Evolutionary conservation across 2,888 invertebrate genomes (phyloP).

Genomic region (Nemapogon koenigi): DNA sequence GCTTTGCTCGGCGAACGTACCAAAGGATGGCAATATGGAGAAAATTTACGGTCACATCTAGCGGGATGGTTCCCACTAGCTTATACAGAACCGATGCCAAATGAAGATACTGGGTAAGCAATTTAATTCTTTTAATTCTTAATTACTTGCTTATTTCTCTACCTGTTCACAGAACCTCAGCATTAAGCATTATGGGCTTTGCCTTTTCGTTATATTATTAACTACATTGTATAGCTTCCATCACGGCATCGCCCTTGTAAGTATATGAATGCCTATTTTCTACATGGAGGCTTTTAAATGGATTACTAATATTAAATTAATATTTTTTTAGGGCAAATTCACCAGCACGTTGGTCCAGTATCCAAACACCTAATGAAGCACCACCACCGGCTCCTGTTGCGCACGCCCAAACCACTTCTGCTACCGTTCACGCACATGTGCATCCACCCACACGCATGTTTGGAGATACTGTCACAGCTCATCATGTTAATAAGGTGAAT

Average conservation of each 20-base stretch:
- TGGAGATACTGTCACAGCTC: slow-evolving; percentile 69
- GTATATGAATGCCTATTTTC: neutral
- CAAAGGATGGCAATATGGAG: slow-evolving; percentile 98
- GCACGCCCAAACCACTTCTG: slow-evolving; percentile 42
- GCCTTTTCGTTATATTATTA: too few relatives aligned
- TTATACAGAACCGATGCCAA: slow-evolving; percentile 84
- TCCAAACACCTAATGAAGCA: slow-evolving; percentile 46
- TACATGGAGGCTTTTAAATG: neutral
- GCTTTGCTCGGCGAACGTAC: slow-evolving; percentile 88
- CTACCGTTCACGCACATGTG: slow-evolving; percentile 45
- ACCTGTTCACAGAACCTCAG: too few relatives aligned
- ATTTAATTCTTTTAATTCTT: neutral
- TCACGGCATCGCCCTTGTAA: neutral
- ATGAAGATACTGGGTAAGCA: slow-evolving; percentile 69
- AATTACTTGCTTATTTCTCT: too few relatives aligned
- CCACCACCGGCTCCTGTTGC: slow-evolving; percentile 52
- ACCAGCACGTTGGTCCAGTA: slow-evolving; percentile 53
- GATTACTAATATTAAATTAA: neutral
- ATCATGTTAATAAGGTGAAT: slow-evolving; percentile 49
- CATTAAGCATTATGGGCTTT: too few relatives aligned
- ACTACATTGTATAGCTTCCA: too few relatives aligned
- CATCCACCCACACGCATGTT: slow-evolving; percentile 74
- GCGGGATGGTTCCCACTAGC: slow-evolving; percentile 96
- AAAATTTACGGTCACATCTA: slow-evolving; percentile 88
- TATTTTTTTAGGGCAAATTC: slow-evolving; percentile 28